Evolutionary conservation across 2,888 invertebrate species (phyloP).

Genomic region (Sesamia inferens): DNA sequence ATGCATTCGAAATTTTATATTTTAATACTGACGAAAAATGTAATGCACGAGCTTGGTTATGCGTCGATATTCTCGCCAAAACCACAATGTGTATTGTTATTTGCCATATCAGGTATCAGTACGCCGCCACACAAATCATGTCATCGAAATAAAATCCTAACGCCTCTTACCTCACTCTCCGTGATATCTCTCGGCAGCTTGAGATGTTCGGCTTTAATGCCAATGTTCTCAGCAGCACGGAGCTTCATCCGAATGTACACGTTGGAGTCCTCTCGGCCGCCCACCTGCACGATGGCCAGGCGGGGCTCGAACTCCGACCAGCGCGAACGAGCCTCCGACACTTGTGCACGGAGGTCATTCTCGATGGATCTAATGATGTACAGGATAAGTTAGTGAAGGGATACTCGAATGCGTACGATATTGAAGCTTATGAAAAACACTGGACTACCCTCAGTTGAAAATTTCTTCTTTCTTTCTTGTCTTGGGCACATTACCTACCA

Average conservation of each 20-base stretch:
- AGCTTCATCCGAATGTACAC: slow-evolving; percentile 99
- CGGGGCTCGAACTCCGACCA: slow-evolving; percentile 92
- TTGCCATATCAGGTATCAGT: not conserved
- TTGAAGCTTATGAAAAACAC: not conserved
- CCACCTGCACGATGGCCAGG: slow-evolving; percentile 98
- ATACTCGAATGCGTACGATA: not conserved
- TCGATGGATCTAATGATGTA: slow-evolving; percentile 91
- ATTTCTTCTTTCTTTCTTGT: too few relatives aligned
- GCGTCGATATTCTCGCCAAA: not conserved
- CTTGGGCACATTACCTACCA: too few relatives aligned
- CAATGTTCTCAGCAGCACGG: slow-evolving; percentile 97
- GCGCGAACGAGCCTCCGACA: slow-evolving; percentile 89
- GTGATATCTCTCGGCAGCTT: slow-evolving; percentile 94
- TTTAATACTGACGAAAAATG: too few relatives aligned
- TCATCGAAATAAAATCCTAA: not conserved
- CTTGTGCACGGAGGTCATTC: slow-evolving; percentile 92
- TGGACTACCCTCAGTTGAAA: too few relatives aligned
- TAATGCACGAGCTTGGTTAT: not conserved
- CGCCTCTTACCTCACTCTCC: slow-evolving; percentile 92
- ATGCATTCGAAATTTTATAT: too few relatives aligned
- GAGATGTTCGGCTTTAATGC: slow-evolving; percentile 95
- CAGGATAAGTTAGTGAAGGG: not conserved
- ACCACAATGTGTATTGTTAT: not conserved
- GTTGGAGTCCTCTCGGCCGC: slow-evolving; percentile 98
- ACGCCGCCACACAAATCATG: not conserved